Evolutionary conservation across 2,888 invertebrate species (phyloP).

Genomic region (Trachelus tabidus): DNA sequence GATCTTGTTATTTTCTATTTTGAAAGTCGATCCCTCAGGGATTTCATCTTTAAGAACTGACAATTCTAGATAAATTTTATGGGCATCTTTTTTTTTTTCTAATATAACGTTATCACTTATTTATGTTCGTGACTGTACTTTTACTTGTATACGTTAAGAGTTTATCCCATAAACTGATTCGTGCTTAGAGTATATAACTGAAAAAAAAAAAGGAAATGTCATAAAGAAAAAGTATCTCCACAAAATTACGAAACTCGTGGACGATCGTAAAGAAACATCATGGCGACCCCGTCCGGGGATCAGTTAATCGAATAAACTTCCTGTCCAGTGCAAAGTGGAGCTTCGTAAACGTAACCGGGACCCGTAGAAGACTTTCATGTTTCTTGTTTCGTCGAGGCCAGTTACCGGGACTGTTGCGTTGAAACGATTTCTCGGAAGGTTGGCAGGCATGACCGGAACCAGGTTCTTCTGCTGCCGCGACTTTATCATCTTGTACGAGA

Average conservation of each 20-base stretch:
- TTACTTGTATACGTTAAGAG: background rate
- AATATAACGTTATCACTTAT: background rate
- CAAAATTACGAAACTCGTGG: background rate
- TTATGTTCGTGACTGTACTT: background rate
- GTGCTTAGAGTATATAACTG: background rate
- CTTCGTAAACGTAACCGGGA: background rate
- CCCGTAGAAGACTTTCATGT: background rate
- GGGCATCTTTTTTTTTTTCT: no score
- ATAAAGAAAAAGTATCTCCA: background rate
- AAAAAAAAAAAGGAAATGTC: background rate
- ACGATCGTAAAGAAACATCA: background rate
- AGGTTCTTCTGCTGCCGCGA: background rate
- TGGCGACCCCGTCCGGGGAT: background rate
- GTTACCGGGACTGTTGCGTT: background rate
- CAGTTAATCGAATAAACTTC: background rate
- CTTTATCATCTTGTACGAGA: background rate
- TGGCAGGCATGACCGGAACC: background rate
- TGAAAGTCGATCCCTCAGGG: background rate
- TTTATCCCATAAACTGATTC: background rate
- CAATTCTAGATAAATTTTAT: no score
- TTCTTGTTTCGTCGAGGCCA: background rate
- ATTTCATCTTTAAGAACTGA: no score
- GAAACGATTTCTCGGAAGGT: background rate
- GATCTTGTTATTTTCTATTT: background rate
- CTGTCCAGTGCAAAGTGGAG: background rate